A percentile compares a stretch with the other conserved stretches of the same genome.
Conservation (phyloP, 2,113 vertebrate species). For the Scytalopus superciliaris region DNA sequence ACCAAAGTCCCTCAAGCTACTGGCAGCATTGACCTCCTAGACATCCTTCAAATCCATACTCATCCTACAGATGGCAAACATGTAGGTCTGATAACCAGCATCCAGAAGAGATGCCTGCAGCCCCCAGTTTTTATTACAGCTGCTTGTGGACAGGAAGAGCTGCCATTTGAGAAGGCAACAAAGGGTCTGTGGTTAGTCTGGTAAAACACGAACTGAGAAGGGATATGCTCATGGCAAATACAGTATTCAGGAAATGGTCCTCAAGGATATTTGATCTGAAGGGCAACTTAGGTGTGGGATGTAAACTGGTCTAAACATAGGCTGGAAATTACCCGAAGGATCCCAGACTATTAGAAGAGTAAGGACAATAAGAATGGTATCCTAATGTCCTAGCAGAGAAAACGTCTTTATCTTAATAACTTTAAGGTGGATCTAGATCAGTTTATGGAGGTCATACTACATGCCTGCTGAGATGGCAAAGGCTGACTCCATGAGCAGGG, state of each 20-base stretch:
- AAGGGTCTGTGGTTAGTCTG: not conserved
- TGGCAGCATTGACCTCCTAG: not conserved
- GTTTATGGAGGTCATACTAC: not conserved
- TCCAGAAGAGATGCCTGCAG: not conserved
- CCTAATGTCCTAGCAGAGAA: not conserved
- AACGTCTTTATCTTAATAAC: not conserved
- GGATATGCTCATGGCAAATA: not conserved
- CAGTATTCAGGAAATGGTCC: not conserved
- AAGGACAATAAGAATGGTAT: not conserved
- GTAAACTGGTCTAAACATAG: not conserved
- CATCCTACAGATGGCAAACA: not conserved
- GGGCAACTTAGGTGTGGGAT: not conserved
- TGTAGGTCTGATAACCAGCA: not conserved
- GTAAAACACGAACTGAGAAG: not conserved
- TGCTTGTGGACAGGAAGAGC: not conserved
- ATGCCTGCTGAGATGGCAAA: not conserved
- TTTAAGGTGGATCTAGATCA: not conserved
- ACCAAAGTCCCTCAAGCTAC: not conserved
- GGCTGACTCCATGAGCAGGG: not conserved
- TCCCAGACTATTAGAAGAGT: not conserved
- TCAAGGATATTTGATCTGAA: not conserved
- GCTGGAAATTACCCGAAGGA: not conserved
- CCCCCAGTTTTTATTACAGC: accelerated
- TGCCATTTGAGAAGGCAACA: not conserved
- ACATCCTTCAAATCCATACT: not conserved